phyloP scores from a whole-genome alignment of 2,797 vertebrate genomes.

The Catamblyrhynchus diadema region DNA sequence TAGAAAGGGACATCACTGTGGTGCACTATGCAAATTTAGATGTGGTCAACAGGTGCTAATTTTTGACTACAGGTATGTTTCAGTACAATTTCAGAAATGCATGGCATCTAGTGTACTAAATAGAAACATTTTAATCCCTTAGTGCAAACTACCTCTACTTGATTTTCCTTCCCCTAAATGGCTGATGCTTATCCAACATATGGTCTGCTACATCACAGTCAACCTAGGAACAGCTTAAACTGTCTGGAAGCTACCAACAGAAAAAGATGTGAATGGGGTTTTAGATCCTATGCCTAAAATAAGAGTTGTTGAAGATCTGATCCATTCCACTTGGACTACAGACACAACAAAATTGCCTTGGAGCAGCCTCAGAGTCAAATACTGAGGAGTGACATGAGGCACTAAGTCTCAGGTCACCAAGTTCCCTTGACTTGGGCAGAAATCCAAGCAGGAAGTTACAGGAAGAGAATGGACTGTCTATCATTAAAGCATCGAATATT shows the following conservation, averaged over 20 bases:
- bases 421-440: slow-evolving; percentile 9
- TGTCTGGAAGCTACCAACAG: not conserved
- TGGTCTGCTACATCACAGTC: not conserved
- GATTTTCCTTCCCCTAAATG: not conserved
- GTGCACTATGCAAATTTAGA: not conserved
- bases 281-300: not conserved
- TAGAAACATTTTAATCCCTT: not conserved
- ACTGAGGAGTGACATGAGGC: not conserved
- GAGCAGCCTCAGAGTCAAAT: not conserved
- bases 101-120: not conserved
- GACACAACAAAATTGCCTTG: not conserved
- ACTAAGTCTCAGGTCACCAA: not conserved
- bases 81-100: not conserved
- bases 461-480: slow-evolving; percentile 27
- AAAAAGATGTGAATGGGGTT: not conserved
- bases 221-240: not conserved
- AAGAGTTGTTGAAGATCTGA: not conserved
- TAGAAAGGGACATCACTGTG: not conserved
- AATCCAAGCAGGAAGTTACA: slow-evolving; percentile 26
- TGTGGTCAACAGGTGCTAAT: not conserved
- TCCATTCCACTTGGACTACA: not conserved
- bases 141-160: not conserved
- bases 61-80: not conserved
- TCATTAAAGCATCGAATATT: slow-evolving; percentile 29
- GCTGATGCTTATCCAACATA: not conserved